Evolutionary conservation across 2,888 invertebrate species (phyloP).

Genomic region (Dusona sp.): DNA sequence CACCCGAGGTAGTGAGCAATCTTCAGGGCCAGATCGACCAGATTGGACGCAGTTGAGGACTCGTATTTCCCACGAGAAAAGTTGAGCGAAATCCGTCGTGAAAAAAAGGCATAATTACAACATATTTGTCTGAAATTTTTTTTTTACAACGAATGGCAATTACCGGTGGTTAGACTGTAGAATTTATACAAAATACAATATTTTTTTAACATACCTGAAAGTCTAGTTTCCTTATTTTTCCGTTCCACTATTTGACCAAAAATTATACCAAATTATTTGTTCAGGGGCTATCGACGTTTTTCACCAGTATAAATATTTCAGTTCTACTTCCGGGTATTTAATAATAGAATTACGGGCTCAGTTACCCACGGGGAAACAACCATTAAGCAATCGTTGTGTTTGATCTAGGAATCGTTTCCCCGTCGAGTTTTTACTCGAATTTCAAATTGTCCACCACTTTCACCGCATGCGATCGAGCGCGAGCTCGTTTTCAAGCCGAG

Average conservation of each 20-base stretch:
- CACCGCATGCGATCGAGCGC: constrained; percentile 44
- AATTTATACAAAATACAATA: constrained; percentile 51
- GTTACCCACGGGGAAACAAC: constrained; percentile 26
- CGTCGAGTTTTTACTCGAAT: constrained; percentile 28
- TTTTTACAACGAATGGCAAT: constrained; percentile 35
- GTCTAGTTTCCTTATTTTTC: background rate
- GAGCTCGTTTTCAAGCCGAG: constrained; percentile 18
- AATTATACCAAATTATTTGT: background rate
- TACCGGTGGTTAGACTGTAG: constrained; percentile 32
- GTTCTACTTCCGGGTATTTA: constrained; percentile 15
- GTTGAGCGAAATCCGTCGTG: background rate
- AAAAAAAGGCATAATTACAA: background rate
- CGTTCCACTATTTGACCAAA: background rate
- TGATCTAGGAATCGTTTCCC: constrained; percentile 53
- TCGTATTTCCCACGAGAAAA: background rate
- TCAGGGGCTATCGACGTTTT: background rate
- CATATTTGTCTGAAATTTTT: constrained; percentile 4
- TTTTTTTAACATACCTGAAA: constrained; percentile 40
- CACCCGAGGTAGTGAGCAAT: constrained; percentile 95
- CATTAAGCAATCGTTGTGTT: constrained; percentile 52
- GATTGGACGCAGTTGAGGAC: constrained; percentile 88
- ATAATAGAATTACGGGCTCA: constrained; percentile 23
- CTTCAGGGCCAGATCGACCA: constrained; percentile 94
- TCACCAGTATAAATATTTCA: background rate
- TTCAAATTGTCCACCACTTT: constrained; percentile 59